These are phyloP conservation scores for Patella ulyssiponensis DNA, from an alignment of 2,888 invertebrate genomes.

Conservation along the genomic window DNA sequence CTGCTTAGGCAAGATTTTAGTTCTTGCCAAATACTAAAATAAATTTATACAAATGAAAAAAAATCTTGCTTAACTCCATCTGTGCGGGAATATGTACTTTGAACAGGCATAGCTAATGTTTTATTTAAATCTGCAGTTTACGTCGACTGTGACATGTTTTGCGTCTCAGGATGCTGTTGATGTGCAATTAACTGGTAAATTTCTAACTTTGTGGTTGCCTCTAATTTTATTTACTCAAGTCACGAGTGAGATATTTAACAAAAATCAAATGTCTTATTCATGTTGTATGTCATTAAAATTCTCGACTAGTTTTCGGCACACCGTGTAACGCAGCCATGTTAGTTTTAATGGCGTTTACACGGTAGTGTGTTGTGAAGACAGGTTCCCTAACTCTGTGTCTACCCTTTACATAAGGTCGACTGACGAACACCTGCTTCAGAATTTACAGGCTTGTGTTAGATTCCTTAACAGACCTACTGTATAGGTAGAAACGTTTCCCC, in stretches of 20 bases:
- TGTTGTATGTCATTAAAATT: constrained; percentile 12
- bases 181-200: too few relatives aligned
- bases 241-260: neutral
- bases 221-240: neutral
- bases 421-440: constrained; percentile 2
- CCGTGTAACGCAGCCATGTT: neutral
- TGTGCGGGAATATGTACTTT: too few relatives aligned
- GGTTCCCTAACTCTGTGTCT: neutral
- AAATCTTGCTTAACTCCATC: too few relatives aligned
- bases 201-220: neutral
- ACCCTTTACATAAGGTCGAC: constrained; percentile 6
- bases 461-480: constrained; percentile 1
- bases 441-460: neutral
- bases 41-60: too few relatives aligned
- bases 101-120: too few relatives aligned
- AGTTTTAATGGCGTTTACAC: neutral
- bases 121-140: too few relatives aligned
- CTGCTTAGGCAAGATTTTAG: too few relatives aligned
- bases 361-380: neutral
- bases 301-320: neutral
- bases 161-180: too few relatives aligned
- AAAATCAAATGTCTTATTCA: neutral
- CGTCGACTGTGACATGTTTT: too few relatives aligned
- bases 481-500: constrained; percentile 6
- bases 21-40: too few relatives aligned